Evolutionary conservation across 2,113 vertebrate genomes (phyloP).

Genomic region (Numenius arquata): DNA sequence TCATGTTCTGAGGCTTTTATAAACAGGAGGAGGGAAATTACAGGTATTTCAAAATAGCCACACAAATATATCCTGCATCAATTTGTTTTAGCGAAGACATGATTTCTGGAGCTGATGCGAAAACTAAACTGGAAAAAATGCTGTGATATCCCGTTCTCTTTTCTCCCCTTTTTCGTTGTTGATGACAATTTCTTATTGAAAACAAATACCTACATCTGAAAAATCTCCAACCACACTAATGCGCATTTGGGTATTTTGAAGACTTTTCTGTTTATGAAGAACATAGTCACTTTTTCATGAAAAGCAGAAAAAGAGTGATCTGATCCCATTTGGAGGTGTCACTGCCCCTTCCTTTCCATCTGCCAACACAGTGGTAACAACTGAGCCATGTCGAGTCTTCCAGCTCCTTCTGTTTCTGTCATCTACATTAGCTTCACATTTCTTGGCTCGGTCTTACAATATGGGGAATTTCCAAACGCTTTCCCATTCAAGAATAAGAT

Average conservation of each 20-base stretch:
- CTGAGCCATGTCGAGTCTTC: background rate
- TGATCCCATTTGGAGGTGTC: background rate
- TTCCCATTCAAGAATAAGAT: slow-evolving; percentile 1
- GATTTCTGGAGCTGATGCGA: background rate
- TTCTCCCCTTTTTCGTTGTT: background rate
- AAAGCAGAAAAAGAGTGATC: background rate
- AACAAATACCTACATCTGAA: background rate
- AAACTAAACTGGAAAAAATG: background rate
- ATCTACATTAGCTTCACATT: background rate
- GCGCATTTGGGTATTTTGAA: background rate
- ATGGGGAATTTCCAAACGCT: background rate
- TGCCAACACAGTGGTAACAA: background rate
- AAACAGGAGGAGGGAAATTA: slow-evolving; percentile 52
- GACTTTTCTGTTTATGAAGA: background rate
- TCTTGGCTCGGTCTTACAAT: background rate
- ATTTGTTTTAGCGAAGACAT: slow-evolving; percentile 13
- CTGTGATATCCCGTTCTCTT: background rate
- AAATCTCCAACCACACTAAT: background rate
- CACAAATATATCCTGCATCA: slow-evolving; percentile 12
- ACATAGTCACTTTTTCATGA: background rate
- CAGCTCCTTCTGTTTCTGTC: background rate
- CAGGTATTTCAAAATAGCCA: slow-evolving; percentile 30
- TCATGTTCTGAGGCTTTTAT: slow-evolving; percentile 35
- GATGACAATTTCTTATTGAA: background rate
- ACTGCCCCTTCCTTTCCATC: background rate